phyloP scores from a whole-genome alignment of 2,113 vertebrate genomes.

The Oncorhynchus mykiss region DNA sequence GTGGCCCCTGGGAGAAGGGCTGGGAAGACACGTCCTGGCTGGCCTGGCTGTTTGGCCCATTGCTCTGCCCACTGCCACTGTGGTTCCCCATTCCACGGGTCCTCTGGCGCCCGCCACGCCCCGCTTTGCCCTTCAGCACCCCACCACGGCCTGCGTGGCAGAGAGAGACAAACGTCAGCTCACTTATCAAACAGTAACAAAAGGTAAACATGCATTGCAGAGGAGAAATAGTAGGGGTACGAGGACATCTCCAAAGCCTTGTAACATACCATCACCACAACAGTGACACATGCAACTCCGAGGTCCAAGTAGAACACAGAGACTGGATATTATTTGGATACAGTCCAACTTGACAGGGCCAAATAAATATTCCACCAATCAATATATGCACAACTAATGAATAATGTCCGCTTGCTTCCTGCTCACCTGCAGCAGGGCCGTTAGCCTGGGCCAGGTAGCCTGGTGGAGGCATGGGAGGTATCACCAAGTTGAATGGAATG shows the following conservation, averaged over 20 bases:
- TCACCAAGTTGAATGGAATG: slow-evolving; percentile 96
- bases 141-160: slow-evolving; percentile 85
- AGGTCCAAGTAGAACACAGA: too few relatives aligned
- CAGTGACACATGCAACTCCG: neutral
- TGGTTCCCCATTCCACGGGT: slow-evolving; percentile 85
- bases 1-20: slow-evolving; percentile 95
- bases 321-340: too few relatives aligned
- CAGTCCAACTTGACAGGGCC: too few relatives aligned
- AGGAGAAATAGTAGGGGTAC: neutral
- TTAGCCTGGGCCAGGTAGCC: slow-evolving; percentile 93
- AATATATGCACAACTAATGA: too few relatives aligned
- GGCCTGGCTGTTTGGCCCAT: slow-evolving; percentile 87
- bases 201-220: neutral
- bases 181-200: neutral
- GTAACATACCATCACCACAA: too few relatives aligned
- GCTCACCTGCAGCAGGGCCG: slow-evolving; percentile 85
- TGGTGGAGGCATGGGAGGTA: slow-evolving; percentile 95
- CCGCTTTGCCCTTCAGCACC: slow-evolving; percentile 84
- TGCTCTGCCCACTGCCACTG: slow-evolving; percentile 77
- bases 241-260: neutral
- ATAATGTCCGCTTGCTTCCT: too few relatives aligned
- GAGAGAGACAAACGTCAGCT: neutral
- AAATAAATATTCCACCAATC: too few relatives aligned
- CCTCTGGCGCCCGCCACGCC: slow-evolving; percentile 89
- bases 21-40: slow-evolving; percentile 95